Evolutionary conservation across 2,113 vertebrate genomes (phyloP), one percentile per base, ranked within the genome.

Genomic region (Antechinus flavipes): DNA sequence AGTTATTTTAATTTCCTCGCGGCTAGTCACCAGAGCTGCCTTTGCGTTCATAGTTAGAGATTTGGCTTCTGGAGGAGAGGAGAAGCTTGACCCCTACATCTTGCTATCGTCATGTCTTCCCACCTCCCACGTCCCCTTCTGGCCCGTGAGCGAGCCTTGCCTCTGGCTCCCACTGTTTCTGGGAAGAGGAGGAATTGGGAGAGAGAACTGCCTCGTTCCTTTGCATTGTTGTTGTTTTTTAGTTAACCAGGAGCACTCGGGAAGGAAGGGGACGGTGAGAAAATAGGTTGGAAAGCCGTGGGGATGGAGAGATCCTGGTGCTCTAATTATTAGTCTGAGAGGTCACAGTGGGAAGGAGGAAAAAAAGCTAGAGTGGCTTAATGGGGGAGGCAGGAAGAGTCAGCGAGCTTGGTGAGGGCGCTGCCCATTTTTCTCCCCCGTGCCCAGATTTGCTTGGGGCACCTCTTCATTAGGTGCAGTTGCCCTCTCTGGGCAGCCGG

Each of bases 221-320:
- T 68, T 19, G 47, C 61, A 26, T 91, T 92, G 54, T 76, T 84
- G 52, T 12, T 53, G 30, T 92, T 94, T 96, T 92, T 94, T 96
- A 22, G 93, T 91, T 91, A 35, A 89, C 0, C 90, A 50, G 46
- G 49, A 94, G 90, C 94, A 92, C 58, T 89, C 3, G 94, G 50
- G 91, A 95, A 52, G 54, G 49, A 58, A 27, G 56, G 27, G 9
- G 26, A 27, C 26, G 27, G 56, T 56, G 24, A 27, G 9, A 24
- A 58, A 58, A 27, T 10, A 27, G 55, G 26, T 19, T 26, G 55
- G 24, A 30, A 30, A 30, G 58, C 10, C 9, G 27, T 58, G 56
- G 25, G 56, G 25, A 27, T 26, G 8, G 27, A 11, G 26, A 58
- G 58, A n/a, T 49, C 22, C 16, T 90, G 35, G 8, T 55, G 68